Conservation (phyloP, 2,797 vertebrate species). For the Discoglossus pictus region DNA sequence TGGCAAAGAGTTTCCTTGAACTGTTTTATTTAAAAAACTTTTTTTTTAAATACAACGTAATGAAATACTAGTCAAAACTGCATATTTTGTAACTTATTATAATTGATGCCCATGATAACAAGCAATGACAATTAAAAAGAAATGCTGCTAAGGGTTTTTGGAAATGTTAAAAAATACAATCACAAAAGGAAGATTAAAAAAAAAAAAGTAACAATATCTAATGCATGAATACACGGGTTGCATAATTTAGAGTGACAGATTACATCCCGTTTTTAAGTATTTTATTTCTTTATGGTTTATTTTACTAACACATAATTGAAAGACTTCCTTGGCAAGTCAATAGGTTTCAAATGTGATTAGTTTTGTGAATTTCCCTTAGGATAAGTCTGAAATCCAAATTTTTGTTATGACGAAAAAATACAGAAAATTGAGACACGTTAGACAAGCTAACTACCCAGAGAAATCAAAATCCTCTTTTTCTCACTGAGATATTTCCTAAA, state of each 20-base stretch:
- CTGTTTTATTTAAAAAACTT: too few species aligned
- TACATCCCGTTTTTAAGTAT: conserved; percentile 8
- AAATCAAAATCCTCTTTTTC: background rate
- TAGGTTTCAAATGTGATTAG: conserved; percentile 19
- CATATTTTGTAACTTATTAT: too few species aligned
- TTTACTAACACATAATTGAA: conserved; percentile 35
- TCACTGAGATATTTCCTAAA: background rate
- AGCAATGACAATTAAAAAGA: too few species aligned
- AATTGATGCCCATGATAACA: too few species aligned
- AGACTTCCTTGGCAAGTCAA: conserved; percentile 29
- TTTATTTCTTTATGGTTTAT: conserved; percentile 23
- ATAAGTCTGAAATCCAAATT: conserved; percentile 19
- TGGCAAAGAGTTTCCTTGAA: too few species aligned
- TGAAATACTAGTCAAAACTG: too few species aligned
- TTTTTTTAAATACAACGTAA: too few species aligned
- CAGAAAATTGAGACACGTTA: background rate
- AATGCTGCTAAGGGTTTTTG: too few species aligned
- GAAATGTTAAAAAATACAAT: too few species aligned
- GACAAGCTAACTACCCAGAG: background rate
- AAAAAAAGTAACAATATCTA: too few species aligned
- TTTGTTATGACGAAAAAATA: conserved; percentile 28
- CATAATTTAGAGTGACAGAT: conserved; percentile 14
- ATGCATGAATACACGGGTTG: background rate
- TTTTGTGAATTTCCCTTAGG: conserved; percentile 24
- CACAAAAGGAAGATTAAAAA: too few species aligned